Evolutionary conservation across 1,140 invertebrate species (phyloP).

Genomic region (Drosophila equinoxialis): DNA sequence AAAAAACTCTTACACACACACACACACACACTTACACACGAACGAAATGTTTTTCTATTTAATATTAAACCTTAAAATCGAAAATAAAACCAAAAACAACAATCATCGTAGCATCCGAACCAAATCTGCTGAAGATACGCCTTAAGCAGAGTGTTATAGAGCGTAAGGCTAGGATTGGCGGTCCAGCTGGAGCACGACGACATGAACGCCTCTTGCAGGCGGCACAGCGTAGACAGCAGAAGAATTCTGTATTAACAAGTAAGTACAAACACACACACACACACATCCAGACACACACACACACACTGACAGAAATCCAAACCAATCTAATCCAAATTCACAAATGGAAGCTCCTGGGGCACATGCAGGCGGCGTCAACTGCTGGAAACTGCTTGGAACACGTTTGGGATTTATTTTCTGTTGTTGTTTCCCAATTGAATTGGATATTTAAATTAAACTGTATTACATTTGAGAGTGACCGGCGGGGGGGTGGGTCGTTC

Average conservation of each 20-base stretch:
- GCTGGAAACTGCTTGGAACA: conserved; percentile 10
- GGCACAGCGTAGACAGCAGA: conserved; percentile 87
- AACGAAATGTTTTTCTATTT: not conserved
- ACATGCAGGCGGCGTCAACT: conserved; percentile 4
- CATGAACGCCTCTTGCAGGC: conserved; percentile 89
- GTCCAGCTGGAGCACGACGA: conserved; percentile 93
- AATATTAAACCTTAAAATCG: not conserved
- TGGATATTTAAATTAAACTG: conserved; percentile 11
- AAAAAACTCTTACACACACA: not conserved
- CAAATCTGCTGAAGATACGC: conserved; percentile 97
- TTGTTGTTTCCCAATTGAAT: not conserved
- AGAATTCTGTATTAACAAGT: conserved; percentile 91
- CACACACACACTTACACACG: not conserved
- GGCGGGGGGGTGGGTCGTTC: not conserved
- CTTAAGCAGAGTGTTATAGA: conserved; percentile 98
- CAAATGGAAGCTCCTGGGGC: not conserved
- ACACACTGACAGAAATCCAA: conserved; percentile 19
- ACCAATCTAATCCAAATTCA: not conserved
- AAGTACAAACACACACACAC: conserved; percentile 83
- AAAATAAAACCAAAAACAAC: conserved; percentile 13
- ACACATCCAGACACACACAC: not conserved
- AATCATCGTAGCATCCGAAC: conserved; percentile 93
- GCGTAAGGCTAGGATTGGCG: conserved; percentile 88
- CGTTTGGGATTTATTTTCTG: conserved; percentile 9
- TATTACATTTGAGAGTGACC: not conserved